Evolutionary conservation across 2,113 vertebrate species (phyloP).

Genomic region (Motacilla alba): DNA sequence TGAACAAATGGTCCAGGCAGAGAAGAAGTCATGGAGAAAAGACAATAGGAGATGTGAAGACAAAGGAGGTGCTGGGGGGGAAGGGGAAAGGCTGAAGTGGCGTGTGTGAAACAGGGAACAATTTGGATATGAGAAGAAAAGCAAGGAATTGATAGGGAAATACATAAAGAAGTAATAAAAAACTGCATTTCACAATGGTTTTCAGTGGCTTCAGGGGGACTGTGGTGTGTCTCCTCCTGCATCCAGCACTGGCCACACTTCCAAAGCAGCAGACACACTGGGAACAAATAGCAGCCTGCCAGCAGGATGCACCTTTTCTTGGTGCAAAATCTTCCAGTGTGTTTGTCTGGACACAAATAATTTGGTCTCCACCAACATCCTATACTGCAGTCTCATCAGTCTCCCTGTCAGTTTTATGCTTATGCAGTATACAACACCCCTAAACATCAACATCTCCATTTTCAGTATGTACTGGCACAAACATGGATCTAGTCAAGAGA

Average conservation of each 20-base stretch:
- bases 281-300: background rate
- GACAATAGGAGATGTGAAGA: background rate
- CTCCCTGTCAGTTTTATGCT: background rate
- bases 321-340: background rate
- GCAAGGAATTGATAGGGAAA: background rate
- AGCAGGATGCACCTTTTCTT: background rate
- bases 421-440: background rate
- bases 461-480: background rate
- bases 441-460: background rate
- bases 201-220: background rate
- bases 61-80: fast-evolving
- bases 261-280: background rate
- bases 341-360: background rate
- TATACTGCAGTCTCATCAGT: background rate
- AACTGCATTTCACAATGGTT: background rate
- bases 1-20: background rate
- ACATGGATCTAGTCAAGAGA: background rate
- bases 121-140: background rate
- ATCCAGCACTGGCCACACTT: background rate
- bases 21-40: background rate
- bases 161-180: background rate
- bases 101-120: background rate
- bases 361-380: background rate
- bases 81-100: background rate
- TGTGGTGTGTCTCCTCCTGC: background rate